Evolutionary conservation across 2,888 invertebrate genomes (phyloP).

Genomic region (Oscheius sp.): DNA sequence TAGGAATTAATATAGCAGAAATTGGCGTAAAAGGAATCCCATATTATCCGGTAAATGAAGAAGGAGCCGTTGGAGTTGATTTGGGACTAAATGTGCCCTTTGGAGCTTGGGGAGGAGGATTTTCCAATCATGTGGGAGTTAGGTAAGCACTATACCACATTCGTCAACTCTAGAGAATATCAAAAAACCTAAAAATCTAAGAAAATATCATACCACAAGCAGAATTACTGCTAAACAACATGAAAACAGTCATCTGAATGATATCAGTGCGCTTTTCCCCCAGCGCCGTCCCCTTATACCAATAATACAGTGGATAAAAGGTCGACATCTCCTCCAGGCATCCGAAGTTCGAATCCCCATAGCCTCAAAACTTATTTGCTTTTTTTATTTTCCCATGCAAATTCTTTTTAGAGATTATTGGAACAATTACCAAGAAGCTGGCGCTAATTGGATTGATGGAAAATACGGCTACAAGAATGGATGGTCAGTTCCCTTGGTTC

Average conservation of each 20-base stretch:
- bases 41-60: slow-evolving; percentile 67
- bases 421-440: slow-evolving; percentile 64
- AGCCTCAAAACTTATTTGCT: background rate
- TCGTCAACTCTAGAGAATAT: background rate
- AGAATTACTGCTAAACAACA: too few species aligned
- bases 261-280: too few species aligned
- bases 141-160: slow-evolving; percentile 40
- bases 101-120: slow-evolving; percentile 70
- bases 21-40: slow-evolving; percentile 68
- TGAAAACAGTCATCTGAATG: too few species aligned
- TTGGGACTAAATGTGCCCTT: slow-evolving; percentile 61
- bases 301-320: too few species aligned
- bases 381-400: too few species aligned
- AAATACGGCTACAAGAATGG: slow-evolving; percentile 60
- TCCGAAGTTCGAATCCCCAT: too few species aligned
- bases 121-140: slow-evolving; percentile 63
- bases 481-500: slow-evolving; percentile 66
- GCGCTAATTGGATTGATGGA: slow-evolving; percentile 66
- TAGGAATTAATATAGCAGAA: slow-evolving; percentile 62
- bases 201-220: too few species aligned
- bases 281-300: too few species aligned
- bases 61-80: slow-evolving; percentile 65
- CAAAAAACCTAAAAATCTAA: background rate
- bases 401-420: slow-evolving; percentile 62
- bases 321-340: too few species aligned